These are phyloP conservation scores for Cranoglanis bouderius DNA, from an alignment of 2,113 vertebrate species.

Conservation along the genomic window DNA sequence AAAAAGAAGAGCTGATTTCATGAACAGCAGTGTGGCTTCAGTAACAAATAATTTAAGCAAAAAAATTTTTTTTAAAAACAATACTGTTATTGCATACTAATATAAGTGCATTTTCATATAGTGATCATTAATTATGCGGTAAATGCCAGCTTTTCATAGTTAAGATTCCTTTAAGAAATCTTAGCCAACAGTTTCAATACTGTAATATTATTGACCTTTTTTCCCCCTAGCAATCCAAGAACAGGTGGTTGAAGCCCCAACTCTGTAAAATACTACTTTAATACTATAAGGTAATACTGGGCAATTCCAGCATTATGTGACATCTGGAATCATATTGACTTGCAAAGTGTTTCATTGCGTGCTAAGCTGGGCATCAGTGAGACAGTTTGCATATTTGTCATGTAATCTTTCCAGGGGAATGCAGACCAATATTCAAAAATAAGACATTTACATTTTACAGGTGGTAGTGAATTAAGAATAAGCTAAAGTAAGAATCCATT, in stretches of 20 bases:
- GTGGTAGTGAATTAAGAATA: not conserved
- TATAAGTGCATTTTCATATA: not conserved
- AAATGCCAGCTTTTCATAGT: not conserved
- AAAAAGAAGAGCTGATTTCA: not conserved
- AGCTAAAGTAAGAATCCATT: not conserved
- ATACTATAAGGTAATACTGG: not conserved
- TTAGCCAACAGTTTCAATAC: not conserved
- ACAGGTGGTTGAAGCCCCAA: not conserved
- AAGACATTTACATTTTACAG: not conserved
- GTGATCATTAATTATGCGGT: not conserved
- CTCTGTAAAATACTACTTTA: not conserved
- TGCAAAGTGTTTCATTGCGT: slow-evolving; percentile 2
- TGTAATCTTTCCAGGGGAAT: slow-evolving; percentile 3
- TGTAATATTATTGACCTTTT: not conserved
- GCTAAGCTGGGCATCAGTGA: not conserved
- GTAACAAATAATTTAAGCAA: not conserved
- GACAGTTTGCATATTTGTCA: slow-evolving; percentile 8
- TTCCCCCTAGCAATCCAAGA: not conserved
- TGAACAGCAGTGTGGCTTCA: not conserved
- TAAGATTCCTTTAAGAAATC: not conserved
- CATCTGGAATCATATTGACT: slow-evolving; percentile 3
- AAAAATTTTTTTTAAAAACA: too few relatives aligned
- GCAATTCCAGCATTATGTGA: not conserved
- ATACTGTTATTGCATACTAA: not conserved
- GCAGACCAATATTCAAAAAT: slow-evolving; percentile 16